Evolutionary conservation across 2,113 vertebrate species (phyloP), one percentile per base, ranked within the genome.

Genomic region (Halcyon senegalensis): DNA sequence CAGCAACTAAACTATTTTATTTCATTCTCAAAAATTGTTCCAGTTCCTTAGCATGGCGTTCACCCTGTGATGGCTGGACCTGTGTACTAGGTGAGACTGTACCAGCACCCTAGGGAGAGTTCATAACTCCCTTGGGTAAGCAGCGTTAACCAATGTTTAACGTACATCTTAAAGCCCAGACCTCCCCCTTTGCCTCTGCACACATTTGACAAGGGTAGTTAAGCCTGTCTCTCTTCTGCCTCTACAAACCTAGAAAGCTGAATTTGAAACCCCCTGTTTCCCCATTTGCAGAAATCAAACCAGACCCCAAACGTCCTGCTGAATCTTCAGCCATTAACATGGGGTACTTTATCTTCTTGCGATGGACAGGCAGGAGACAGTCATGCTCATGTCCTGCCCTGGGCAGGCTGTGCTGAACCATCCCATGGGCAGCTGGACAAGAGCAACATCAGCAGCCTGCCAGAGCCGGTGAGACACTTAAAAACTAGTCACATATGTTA

Each of bases 61-160:
- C 23, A 30, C 5, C 4, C 41, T 0, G 0, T 18, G 18, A 62
- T 0, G 1, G 31, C 55, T 55, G 23, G 33, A n/a, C 6, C 10
- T 51, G 7, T 41, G n/a, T 37, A 15, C 4, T 23, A 28, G 6
- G 5, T 44, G 16, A 76, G 55, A 16, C 10, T 16, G 6, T 41
- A 35, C 28, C 15, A 43, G 24, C 20, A 63, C 23, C 11, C 19
- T 33, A 2, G 5, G 51, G 16, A 67, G n/a, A 37, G 3, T 23
- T 64, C 25, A 8, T 59, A 20, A 23, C 16, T 74, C 41, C 51
- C 9, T 33, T 60, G 33, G 10, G 13, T 73, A 19, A 76, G 19
- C 31, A 70, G 16, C 28, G n/a, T 17, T 72, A 82, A 67, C 28
- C 3, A 6, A 30, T 1, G 7, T 8, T 85, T 30, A 16, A 2